Percentiles rank a stretch among this genome's conserved stretches.
These are phyloP conservation scores for Chirona hameri DNA, from an alignment of 2,888 invertebrate species.

Conservation along the genomic window DNA sequence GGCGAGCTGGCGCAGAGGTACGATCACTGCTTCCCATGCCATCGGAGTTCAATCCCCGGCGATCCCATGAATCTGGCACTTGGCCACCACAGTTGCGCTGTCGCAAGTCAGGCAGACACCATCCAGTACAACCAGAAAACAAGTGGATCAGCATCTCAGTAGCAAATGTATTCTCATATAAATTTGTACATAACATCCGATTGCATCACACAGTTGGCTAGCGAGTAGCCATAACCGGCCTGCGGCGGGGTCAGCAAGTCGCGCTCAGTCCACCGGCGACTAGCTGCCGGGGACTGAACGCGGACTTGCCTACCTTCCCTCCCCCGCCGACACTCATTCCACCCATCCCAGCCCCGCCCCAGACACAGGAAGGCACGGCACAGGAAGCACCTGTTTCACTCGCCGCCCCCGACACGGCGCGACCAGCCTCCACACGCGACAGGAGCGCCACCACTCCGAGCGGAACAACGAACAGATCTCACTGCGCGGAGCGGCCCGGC, in stretches of 20 bases:
- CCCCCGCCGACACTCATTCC: not conserved
- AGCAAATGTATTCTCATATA: slow-evolving; percentile 27
- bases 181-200: slow-evolving; percentile 23
- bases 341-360: not conserved
- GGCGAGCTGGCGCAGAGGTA: too few species aligned
- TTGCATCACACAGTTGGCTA: not conserved
- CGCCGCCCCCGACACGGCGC: not conserved
- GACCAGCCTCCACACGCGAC: not conserved
- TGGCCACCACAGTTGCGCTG: too few species aligned
- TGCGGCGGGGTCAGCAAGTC: not conserved
- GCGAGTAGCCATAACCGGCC: not conserved
- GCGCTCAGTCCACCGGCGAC: not conserved
- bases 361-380: not conserved
- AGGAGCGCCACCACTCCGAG: not conserved
- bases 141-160: not conserved
- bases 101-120: too few species aligned
- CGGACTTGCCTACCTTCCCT: not conserved
- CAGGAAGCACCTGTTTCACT: not conserved
- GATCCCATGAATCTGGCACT: too few species aligned
- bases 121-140: too few species aligned
- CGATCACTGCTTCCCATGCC: too few species aligned
- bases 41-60: too few species aligned
- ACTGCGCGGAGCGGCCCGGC: not conserved
- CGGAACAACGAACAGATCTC: not conserved
- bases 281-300: not conserved